phyloP scores from a whole-genome alignment of 2,113 vertebrate genomes.

The Ptilorrhoa leucosticta region DNA sequence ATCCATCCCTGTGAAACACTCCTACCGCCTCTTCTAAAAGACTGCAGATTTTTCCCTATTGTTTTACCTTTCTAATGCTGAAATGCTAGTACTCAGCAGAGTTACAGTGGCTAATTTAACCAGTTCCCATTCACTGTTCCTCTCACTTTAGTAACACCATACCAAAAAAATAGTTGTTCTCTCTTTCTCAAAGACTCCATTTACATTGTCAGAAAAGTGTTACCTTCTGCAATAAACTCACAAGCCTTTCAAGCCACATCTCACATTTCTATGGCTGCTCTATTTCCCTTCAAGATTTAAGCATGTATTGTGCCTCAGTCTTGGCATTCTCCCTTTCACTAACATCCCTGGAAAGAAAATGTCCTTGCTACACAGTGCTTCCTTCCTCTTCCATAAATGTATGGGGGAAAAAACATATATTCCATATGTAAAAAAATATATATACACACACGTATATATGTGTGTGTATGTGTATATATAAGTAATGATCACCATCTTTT shows the following conservation, averaged over 20 bases:
- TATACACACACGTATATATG: accelerated
- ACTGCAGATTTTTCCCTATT: not conserved
- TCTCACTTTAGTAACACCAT: not conserved
- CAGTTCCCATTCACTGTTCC: not conserved
- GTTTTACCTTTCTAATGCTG: not conserved
- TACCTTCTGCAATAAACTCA: not conserved
- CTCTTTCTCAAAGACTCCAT: not conserved
- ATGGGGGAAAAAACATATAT: not conserved
- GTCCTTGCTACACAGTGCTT: not conserved
- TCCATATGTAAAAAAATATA: not conserved
- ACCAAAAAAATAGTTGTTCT: not conserved
- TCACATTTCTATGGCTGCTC: not conserved
- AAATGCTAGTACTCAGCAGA: not conserved
- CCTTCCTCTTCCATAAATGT: not conserved
- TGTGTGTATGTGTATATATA: not conserved
- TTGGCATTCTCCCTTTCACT: not conserved
- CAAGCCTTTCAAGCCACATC: not conserved
- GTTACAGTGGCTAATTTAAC: not conserved
- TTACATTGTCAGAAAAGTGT: not conserved
- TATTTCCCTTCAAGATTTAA: not conserved
- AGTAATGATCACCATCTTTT: not conserved
- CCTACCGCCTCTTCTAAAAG: not conserved
- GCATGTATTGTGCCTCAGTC: not conserved
- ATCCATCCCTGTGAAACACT: not conserved
- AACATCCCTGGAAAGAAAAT: not conserved